Base-by-base conservation (phyloP, 2,797 vertebrate species). In the Picus viridis region DNA sequence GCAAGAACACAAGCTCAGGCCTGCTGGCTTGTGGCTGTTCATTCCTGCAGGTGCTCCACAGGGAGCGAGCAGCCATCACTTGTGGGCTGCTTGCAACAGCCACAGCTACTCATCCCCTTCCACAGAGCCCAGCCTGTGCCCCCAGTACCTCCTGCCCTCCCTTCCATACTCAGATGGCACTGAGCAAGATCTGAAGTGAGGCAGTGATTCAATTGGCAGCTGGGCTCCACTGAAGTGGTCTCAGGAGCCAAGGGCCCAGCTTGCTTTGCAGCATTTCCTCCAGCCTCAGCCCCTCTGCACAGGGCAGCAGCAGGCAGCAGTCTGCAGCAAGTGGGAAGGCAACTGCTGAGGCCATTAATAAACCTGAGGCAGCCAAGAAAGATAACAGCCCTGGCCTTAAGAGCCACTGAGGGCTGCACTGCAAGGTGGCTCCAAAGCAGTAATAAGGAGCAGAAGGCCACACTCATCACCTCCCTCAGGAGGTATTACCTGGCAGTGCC, bases 301-400 rank as follows among this genome's bases (percentile, higher is more conserved):
- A 7, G 0, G 9, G n/a, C 9, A 74, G 70, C 58, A n/a, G 74
- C 1, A 0, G 78, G 78, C 58, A 63, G 61, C 29, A 12, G 27
- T 65, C 65, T 65, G 86, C 91, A 94, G 89, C 78, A 83, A 82
- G 49, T 79, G 54, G 54, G 78, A 89, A 82, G 65, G 57, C 41
- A 71, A 73, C 4, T 63, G n/a, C 61, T 79, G 70, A 76, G n/a
- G 18, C 62, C 85, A 67, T 87, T 73, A 80, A 73, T 45, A 68
- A 83, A 92, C 85, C 54, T 23, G 65, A 74, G 32, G 49, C 54
- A 62, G 65, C 10, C 71, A 79, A 68, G 62, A 72, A 84, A 16
- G 1, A 16, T 16, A 72, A 82, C 18, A 63, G 22, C 23, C 34
- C 16, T 12, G 51, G 39, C 72, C 78, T 70, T 30, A 73, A 32